phyloP scores from a whole-genome alignment of 2,888 invertebrate genomes.

The Lepidocyrtinus sp. region DNA sequence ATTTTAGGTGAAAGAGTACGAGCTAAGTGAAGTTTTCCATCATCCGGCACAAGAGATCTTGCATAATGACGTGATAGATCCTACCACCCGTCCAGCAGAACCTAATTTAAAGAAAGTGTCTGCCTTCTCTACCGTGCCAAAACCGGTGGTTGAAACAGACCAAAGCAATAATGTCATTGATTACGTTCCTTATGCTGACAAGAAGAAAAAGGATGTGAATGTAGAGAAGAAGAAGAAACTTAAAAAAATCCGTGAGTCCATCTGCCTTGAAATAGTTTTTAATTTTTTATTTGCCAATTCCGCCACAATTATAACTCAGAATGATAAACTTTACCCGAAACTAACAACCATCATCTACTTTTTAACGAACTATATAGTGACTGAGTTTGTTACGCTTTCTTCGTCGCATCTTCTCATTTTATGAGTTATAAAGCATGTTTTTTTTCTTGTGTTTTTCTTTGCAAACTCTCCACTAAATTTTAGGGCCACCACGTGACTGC shows the following conservation, averaged over 20 bases:
- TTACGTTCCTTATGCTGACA: slow-evolving; percentile 67
- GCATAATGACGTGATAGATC: slow-evolving; percentile 79
- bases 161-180: slow-evolving; percentile 64
- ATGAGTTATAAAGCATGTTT: background rate
- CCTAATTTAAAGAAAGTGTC: slow-evolving; percentile 68
- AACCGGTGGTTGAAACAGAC: slow-evolving; percentile 52
- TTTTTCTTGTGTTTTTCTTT: background rate
- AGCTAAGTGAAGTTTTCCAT: slow-evolving; percentile 89
- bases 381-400: no score
- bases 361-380: slow-evolving; percentile 21
- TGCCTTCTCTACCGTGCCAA: slow-evolving; percentile 67
- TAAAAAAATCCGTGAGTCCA: slow-evolving; percentile 66
- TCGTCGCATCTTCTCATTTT: slow-evolving; percentile 4
- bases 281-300: no score
- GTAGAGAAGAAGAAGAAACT: slow-evolving; percentile 67
- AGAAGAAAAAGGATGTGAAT: slow-evolving; percentile 64
- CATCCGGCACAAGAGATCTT: slow-evolving; percentile 76
- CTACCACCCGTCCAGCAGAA: slow-evolving; percentile 77
- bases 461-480: slow-evolving; percentile 42
- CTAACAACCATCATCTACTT: no score
- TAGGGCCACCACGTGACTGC: slow-evolving; percentile 83
- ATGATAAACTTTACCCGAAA: no score
- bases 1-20: slow-evolving; percentile 87
- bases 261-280: no score
- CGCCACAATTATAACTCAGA: no score